Evolutionary conservation across 2,113 vertebrate species (phyloP).

Genomic region (Oxyruncus cristatus): DNA sequence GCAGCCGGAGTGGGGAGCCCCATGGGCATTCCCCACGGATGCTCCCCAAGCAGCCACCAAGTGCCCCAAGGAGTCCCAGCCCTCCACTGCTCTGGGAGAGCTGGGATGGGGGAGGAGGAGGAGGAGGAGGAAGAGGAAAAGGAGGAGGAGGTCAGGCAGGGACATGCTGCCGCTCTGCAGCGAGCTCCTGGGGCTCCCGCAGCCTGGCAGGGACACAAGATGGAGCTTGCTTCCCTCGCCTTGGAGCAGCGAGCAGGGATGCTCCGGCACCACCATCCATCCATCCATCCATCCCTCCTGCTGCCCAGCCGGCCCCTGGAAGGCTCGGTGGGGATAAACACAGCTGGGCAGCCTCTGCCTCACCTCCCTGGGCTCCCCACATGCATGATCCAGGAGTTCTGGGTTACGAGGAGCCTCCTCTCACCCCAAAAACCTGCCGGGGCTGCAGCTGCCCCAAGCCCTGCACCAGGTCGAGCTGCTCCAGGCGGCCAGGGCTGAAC

Average conservation of each 20-base stretch:
- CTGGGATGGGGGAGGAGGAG: neutral
- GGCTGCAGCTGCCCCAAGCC: neutral
- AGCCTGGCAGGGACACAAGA: slow-evolving; percentile 57
- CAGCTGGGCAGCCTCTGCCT: neutral
- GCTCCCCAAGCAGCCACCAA: neutral
- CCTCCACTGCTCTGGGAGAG: neutral
- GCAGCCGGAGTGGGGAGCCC: neutral
- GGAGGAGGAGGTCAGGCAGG: slow-evolving; percentile 47
- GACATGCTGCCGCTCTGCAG: slow-evolving; percentile 41
- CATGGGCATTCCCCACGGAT: rapidly evolving
- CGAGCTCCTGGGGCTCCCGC: slow-evolving; percentile 39
- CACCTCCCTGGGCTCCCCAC: neutral
- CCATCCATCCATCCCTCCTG: neutral
- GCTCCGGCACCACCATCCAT: neutral
- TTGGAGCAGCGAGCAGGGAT: neutral
- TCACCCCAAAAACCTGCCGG: neutral
- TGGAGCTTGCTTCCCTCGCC: slow-evolving; percentile 18
- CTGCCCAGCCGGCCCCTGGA: neutral
- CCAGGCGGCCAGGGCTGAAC: neutral
- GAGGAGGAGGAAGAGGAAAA: neutral
- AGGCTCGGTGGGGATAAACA: rapidly evolving
- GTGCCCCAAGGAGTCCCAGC: rapidly evolving
- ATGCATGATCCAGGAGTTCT: neutral
- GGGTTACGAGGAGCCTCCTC: rapidly evolving
- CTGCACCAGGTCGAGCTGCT: rapidly evolving